Base-by-base conservation (phyloP, 2,113 vertebrate species). In the Varanus komodoensis region DNA sequence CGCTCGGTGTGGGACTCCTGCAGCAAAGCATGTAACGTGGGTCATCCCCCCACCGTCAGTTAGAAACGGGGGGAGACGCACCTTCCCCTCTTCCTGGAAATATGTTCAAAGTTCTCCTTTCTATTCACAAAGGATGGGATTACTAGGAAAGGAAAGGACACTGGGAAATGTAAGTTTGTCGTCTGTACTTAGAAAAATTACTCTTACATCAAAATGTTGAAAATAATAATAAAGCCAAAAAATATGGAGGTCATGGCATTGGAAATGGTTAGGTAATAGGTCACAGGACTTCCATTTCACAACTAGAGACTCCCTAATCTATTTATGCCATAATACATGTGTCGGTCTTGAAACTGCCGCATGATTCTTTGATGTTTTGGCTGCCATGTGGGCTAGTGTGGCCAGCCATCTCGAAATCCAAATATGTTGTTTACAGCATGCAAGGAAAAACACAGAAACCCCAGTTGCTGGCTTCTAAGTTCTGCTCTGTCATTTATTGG, bases 1-100 rank as follows among this genome's bases (percentile, higher is more conserved):
- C 0, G 0, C 94, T 96, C 95, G 71, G 94, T 67, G 89, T 0
- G 0, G 94, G 96, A 96, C 90, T 95, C 94, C 69, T 94, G 95
- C 79, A 64, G 86, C 93, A 96, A 96, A 92, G 90, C 94, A 94
- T 73, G 48, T 93, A 95, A 88, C 88, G 90, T 73, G 44, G 38
- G 90, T 91, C 90, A 92, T 87, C 86, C 90, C 89, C 89, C 94
- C 92, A 75, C 75, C 78, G 21, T 88, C 50, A 54, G 95, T 93
- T 93, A 91, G 85, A 86, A 92, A 92, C 85, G 93, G 87, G 27
- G 48, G 50, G 17, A 82, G 88, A 92, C 85, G 91, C 92, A 91
- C 92, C 93, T 93, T 93, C 88, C 86, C 91, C 95, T 90, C 82
- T 94, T 11, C 74, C 64, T 86, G 85, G 74, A 84, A 48, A 87